Evolutionary conservation across 2,888 invertebrate species (phyloP).

Genomic region (Patella pellucida): DNA sequence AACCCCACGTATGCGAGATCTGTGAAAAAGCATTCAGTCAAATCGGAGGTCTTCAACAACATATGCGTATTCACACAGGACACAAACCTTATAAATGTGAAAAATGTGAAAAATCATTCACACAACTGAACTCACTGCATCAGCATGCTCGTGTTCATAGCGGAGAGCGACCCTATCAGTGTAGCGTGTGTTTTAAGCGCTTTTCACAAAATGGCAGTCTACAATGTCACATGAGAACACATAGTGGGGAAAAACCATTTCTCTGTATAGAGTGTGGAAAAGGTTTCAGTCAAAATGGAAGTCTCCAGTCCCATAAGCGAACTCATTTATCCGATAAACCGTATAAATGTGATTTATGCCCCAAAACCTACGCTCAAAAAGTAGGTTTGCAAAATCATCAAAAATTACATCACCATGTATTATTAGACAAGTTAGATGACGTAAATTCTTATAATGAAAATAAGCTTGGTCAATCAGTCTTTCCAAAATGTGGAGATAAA

Average conservation of each 20-base stretch:
- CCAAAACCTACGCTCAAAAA: background rate
- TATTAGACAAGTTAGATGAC: too few species aligned
- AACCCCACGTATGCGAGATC: background rate
- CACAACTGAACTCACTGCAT: background rate
- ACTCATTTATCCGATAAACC: slow-evolving; percentile 13
- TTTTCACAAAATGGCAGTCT: slow-evolving; percentile 8
- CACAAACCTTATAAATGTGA: slow-evolving; percentile 11
- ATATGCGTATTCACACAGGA: slow-evolving; percentile 9
- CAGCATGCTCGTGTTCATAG: background rate
- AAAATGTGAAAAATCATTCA: slow-evolving; percentile 9
- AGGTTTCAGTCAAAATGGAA: slow-evolving; percentile 8
- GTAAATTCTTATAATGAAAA: too few species aligned
- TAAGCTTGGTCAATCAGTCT: too few species aligned
- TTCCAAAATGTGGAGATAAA: too few species aligned
- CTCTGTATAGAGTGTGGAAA: slow-evolving; percentile 12
- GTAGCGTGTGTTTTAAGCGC: background rate
- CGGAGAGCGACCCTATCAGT: background rate
- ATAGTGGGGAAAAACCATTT: slow-evolving; percentile 11
- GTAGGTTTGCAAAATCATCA: background rate
- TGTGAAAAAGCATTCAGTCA: slow-evolving; percentile 9
- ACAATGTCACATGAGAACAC: slow-evolving; percentile 11
- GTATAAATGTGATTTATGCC: background rate
- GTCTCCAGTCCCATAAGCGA: background rate
- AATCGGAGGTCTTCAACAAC: background rate
- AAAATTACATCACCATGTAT: background rate